Evolutionary conservation across 2,888 invertebrate genomes (phyloP).

Genomic region (Megaustenia siamemsis): DNA sequence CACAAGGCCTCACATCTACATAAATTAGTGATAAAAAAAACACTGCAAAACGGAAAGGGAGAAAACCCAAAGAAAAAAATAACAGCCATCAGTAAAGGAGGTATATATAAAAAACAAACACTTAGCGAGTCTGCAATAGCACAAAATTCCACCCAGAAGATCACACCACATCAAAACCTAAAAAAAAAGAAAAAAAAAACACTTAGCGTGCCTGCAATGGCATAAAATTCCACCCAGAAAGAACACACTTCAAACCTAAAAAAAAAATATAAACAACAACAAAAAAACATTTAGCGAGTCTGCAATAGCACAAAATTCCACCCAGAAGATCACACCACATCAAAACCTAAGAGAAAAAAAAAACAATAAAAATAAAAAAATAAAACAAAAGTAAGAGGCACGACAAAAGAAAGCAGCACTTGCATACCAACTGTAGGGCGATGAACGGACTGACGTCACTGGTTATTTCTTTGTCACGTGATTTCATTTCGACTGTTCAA

Average conservation of each 20-base stretch:
- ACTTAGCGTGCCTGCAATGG: too few species aligned
- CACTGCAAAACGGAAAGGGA: too few species aligned
- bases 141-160: background rate
- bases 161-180: background rate
- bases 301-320: background rate
- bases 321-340: background rate
- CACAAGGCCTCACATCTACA: too few species aligned
- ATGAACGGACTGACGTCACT: background rate
- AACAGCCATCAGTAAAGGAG: too few species aligned
- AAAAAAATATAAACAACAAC: background rate
- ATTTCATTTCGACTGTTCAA: conserved; percentile 11
- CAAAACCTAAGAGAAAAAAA: background rate
- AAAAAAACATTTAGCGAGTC: background rate
- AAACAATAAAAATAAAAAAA: background rate
- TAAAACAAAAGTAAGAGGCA: background rate
- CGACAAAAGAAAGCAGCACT: background rate
- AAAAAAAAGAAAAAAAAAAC: too few species aligned
- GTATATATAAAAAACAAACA: background rate
- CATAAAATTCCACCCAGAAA: too few species aligned
- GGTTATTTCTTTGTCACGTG: background rate
- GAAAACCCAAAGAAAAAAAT: too few species aligned
- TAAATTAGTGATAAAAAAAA: too few species aligned
- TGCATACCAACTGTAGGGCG: background rate
- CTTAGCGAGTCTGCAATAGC: background rate
- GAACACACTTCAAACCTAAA: too few species aligned